These are phyloP conservation scores for Camelus dromedarius DNA, from an alignment of 2,113 vertebrate species.

Conservation along the genomic window DNA sequence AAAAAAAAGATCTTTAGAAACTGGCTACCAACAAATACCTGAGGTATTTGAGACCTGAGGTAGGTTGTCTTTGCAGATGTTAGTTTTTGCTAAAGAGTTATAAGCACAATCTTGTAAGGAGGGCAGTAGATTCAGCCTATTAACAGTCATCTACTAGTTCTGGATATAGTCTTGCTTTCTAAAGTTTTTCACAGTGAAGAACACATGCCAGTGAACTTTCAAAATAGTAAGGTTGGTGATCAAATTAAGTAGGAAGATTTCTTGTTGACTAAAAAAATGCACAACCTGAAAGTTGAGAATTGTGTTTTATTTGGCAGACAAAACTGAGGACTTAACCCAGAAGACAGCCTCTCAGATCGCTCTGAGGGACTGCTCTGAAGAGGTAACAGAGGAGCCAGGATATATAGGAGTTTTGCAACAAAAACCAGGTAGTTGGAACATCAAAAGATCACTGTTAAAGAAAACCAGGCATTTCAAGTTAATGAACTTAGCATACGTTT, in stretches of 20 bases:
- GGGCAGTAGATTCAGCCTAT: constrained; percentile 17
- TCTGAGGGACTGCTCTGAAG: background rate
- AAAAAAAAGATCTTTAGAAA: background rate
- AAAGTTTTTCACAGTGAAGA: constrained; percentile 81
- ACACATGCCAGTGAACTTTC: constrained; percentile 61
- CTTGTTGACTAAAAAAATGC: background rate
- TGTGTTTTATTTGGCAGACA: background rate
- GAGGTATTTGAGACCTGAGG: background rate
- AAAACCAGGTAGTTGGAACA: background rate
- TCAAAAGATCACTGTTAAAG: background rate
- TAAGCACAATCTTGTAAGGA: constrained; percentile 66
- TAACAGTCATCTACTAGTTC: constrained; percentile 1
- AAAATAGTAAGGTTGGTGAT: background rate
- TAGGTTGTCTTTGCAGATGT: background rate
- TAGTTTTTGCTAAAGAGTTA: background rate
- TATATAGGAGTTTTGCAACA: background rate
- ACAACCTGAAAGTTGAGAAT: background rate
- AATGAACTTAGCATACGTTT: too few relatives aligned
- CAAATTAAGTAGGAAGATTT: background rate
- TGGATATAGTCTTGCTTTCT: constrained; percentile 31
- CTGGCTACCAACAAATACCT: background rate
- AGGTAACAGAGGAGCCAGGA: background rate
- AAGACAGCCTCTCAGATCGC: background rate
- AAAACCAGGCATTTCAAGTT: background rate
- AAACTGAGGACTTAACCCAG: background rate